Evolutionary conservation across 1,140 invertebrate species (phyloP).

Genomic region (Copidosoma floridanum): DNA sequence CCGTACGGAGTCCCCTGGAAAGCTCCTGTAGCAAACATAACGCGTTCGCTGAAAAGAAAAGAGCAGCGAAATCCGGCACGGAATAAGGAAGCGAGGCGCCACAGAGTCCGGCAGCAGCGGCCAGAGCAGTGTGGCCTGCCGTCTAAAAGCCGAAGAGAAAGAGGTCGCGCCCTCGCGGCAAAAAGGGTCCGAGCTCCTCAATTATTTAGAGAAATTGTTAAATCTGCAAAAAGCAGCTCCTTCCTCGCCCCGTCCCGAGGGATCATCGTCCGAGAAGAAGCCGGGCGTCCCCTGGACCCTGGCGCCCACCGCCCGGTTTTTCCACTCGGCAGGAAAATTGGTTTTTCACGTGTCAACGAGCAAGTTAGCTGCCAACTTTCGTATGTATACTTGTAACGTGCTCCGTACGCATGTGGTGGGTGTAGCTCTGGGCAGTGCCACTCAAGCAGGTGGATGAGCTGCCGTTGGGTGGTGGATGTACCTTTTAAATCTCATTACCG

Average conservation of each 20-base stretch:
- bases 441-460: constrained; percentile 24
- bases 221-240: constrained; percentile 27
- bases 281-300: too few relatives aligned
- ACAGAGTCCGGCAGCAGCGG: neutral
- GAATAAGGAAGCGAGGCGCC: neutral
- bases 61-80: neutral
- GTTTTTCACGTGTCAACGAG: constrained; percentile 21
- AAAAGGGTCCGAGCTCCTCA: constrained; percentile 22
- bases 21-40: neutral
- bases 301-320: constrained; percentile 13
- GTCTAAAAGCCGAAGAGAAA: constrained; percentile 12
- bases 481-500: constrained; percentile 32
- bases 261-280: too few relatives aligned
- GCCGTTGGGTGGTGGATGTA: neutral
- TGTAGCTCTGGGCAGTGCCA: too few relatives aligned
- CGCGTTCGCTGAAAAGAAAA: neutral
- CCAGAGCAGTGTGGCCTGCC: too few relatives aligned
- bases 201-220: constrained; percentile 45
- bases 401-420: too few relatives aligned
- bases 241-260: neutral
- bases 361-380: too few relatives aligned
- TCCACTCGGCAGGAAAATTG: constrained; percentile 19
- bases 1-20: neutral
- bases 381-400: too few relatives aligned
- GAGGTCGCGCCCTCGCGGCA: constrained; percentile 11